These are phyloP conservation scores for Helicoverpa zea DNA, from an alignment of 1,140 invertebrate species.

Conservation along the genomic window DNA sequence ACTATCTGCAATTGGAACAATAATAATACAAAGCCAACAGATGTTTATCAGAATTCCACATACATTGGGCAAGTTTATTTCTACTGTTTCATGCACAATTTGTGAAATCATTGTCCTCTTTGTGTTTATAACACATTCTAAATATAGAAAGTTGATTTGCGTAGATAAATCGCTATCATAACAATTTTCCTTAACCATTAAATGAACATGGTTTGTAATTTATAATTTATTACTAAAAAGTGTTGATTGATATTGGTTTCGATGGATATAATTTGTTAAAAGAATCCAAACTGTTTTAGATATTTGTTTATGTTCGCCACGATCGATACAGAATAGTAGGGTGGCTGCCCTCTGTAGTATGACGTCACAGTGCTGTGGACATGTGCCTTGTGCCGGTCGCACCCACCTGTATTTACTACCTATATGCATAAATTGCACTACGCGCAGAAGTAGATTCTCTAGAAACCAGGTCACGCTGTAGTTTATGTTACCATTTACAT, in stretches of 20 bases:
- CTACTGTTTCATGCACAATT: too few species aligned
- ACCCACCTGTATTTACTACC: slow-evolving; percentile 51
- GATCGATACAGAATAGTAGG: slow-evolving; percentile 43
- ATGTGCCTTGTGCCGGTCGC: slow-evolving; percentile 48
- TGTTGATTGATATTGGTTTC: background rate
- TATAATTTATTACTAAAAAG: too few species aligned
- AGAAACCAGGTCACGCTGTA: slow-evolving; percentile 26
- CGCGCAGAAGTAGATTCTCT: slow-evolving; percentile 27
- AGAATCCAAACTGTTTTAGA: background rate
- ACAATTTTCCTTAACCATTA: too few species aligned
- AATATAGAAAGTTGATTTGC: too few species aligned
- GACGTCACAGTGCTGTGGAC: slow-evolving; percentile 60
- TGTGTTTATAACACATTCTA: too few species aligned
- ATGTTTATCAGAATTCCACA: too few species aligned
- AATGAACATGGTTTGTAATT: too few species aligned
- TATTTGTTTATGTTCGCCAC: slow-evolving; percentile 6
- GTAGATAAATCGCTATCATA: too few species aligned
- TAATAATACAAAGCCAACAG: background rate
- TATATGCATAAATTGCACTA: slow-evolving; percentile 45
- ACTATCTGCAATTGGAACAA: slow-evolving; percentile 70
- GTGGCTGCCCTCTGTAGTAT: slow-evolving; percentile 61
- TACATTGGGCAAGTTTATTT: too few species aligned
- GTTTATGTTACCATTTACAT: background rate
- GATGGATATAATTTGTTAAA: background rate
- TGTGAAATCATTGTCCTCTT: too few species aligned